Evolutionary conservation across 2,888 invertebrate genomes (phyloP), one percentile per base, ranked within the genome.

Genomic region (Rhagophthalmus giganteus): DNA sequence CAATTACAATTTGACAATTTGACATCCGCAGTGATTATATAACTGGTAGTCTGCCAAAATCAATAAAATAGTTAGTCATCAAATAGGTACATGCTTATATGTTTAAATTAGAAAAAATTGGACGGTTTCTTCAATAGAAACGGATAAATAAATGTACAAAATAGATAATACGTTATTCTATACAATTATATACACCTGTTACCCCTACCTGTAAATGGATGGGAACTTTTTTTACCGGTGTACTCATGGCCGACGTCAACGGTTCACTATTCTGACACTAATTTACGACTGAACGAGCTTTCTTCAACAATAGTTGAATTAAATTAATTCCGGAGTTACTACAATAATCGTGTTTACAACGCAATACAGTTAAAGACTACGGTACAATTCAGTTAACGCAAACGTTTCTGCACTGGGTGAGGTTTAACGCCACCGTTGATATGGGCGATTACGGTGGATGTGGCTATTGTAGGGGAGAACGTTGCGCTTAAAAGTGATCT

Each of bases 161-260:
- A 41, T 50, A 12, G 20, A 14, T 33, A 34, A 16, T 35, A 31
- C 30, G 42, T 51, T 46, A 42, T 46, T 46, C 51, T 55, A 44
- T 47, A 31, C 35, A 49, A 46, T 16, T 20, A 46, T 24, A 47
- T 50, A 32, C 48, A 51, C 55, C 45, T 53, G 48, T 48, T 53
- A 44, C 26, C 39, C 51, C 83, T 77, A 94, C 88, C 86, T 93
- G 91, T 70, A 92, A 81, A 78, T 95, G 94, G 73, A 95, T 93
- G 51, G 94, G 94, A 54, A 94, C 93, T 79, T 95, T 94, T 78
- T 94, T 94, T 62, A 94, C 92, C 59, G 92, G 92, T 61, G 90
- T 90, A 66, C 83, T 80, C 86, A 86, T 87, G 42, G 32, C 38
- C 25, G 34, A 37, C 28, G 41, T 35, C 13, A 37, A 32, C 14